These are phyloP conservation scores for Acanthosepion pharaonis DNA, from an alignment of 2,888 invertebrate species.

Conservation along the genomic window DNA sequence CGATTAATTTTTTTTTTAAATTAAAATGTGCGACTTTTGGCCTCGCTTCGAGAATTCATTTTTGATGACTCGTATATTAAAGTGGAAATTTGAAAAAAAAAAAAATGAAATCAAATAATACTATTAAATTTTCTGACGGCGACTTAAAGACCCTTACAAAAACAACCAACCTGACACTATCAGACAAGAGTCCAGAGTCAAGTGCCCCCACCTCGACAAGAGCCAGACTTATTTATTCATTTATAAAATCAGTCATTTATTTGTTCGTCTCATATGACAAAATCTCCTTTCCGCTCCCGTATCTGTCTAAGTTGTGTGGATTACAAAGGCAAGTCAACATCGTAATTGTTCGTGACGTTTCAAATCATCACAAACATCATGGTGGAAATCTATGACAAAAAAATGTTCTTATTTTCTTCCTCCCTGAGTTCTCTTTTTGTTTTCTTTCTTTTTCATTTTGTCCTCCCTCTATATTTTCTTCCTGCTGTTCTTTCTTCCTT, in stretches of 20 bases:
- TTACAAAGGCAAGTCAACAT: neutral
- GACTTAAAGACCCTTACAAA: neutral
- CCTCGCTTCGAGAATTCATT: neutral
- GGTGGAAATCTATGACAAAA: neutral
- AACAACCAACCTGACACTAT: neutral
- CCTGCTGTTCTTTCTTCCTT: too few relatives aligned
- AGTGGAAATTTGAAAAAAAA: neutral
- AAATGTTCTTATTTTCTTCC: too few relatives aligned
- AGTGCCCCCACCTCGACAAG: neutral
- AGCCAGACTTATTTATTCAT: neutral
- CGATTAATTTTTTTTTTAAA: neutral
- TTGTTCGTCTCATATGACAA: neutral
- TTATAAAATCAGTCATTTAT: neutral
- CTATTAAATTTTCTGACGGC: neutral
- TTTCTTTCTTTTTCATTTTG: too few relatives aligned
- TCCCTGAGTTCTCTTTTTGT: too few relatives aligned
- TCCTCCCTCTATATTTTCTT: too few relatives aligned
- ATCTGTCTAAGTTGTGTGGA: neutral
- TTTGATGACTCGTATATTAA: neutral
- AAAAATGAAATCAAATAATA: neutral
- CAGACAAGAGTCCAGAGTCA: neutral
- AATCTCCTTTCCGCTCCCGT: neutral
- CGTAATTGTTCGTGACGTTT: neutral
- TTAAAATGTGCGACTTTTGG: neutral
- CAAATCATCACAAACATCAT: neutral